Percentiles rank a stretch among this genome's conserved stretches.
These are phyloP conservation scores for Chelonoidis abingdonii DNA, from an alignment of 2,113 vertebrate species.

Conservation along the genomic window DNA sequence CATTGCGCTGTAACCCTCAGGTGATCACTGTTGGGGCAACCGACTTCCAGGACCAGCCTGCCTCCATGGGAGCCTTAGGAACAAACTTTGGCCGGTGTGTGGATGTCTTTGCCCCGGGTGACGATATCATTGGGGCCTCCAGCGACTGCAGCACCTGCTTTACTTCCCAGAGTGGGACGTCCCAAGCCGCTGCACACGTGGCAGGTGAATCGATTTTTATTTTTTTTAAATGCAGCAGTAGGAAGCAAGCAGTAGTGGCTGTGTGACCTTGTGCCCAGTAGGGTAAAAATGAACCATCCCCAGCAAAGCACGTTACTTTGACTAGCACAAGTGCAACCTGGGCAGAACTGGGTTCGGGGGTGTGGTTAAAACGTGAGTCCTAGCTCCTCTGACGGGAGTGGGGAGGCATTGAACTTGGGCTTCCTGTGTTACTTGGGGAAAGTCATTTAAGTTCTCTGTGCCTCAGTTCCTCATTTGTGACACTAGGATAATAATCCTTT, in stretches of 20 bases:
- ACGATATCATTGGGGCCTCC: slow-evolving; percentile 89
- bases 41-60: slow-evolving; percentile 84
- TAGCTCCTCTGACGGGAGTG: not conserved
- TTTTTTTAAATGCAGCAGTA: not conserved
- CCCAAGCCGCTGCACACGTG: slow-evolving; percentile 89
- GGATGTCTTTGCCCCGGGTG: slow-evolving; percentile 91
- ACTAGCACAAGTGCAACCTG: not conserved
- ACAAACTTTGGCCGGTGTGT: slow-evolving; percentile 90
- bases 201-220: slow-evolving; percentile 76
- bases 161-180: slow-evolving; percentile 86
- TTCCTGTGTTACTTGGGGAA: not conserved
- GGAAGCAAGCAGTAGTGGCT: not conserved
- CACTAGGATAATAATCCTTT: not conserved
- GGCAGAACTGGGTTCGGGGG: not conserved
- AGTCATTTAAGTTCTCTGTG: not conserved
- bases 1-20: slow-evolving; percentile 56
- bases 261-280: not conserved
- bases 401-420: not conserved
- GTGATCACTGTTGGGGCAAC: slow-evolving; percentile 92
- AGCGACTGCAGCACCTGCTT: slow-evolving; percentile 93
- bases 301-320: not conserved
- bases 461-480: not conserved
- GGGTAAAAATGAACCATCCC: not conserved
- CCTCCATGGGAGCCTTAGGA: slow-evolving; percentile 83
- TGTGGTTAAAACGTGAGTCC: not conserved